Evolutionary conservation across 2,113 vertebrate genomes (phyloP).

Genomic region (Gulo gulo): DNA sequence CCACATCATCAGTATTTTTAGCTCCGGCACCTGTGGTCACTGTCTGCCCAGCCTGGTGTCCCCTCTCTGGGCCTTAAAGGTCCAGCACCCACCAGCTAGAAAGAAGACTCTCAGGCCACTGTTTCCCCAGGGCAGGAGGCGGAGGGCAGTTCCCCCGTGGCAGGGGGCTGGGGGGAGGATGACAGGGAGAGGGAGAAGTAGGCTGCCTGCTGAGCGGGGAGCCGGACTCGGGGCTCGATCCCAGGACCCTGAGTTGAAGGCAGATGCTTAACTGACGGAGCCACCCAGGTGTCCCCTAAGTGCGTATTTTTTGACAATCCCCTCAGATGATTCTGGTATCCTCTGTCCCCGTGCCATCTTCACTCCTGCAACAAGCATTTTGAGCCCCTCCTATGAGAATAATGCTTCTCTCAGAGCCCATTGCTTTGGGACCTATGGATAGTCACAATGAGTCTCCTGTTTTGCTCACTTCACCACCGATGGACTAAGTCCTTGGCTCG

Average conservation of each 20-base stretch:
- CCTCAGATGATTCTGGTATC: neutral
- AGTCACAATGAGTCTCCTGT: accelerated
- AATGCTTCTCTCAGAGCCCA: neutral
- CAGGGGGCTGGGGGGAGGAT: accelerated
- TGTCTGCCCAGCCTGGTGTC: conserved; percentile 63
- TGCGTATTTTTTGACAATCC: neutral
- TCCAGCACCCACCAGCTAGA: neutral
- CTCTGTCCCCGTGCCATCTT: neutral
- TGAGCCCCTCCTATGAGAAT: neutral
- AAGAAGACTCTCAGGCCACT: neutral
- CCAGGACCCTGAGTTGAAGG: neutral
- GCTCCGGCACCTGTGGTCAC: conserved; percentile 75
- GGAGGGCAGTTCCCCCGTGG: neutral
- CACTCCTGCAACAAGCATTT: neutral
- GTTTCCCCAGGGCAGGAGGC: neutral
- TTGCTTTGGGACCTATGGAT: neutral
- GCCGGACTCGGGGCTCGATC: neutral
- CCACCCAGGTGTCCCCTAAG: neutral
- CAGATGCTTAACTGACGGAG: neutral
- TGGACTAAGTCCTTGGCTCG: neutral
- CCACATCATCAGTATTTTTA: conserved; percentile 76
- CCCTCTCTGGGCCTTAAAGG: conserved; percentile 64
- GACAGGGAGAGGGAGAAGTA: neutral
- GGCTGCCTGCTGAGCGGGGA: neutral
- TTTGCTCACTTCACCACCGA: accelerated